Evolutionary conservation across 2,797 vertebrate species (phyloP).

Genomic region (Paratrypauchen microcephalus): DNA sequence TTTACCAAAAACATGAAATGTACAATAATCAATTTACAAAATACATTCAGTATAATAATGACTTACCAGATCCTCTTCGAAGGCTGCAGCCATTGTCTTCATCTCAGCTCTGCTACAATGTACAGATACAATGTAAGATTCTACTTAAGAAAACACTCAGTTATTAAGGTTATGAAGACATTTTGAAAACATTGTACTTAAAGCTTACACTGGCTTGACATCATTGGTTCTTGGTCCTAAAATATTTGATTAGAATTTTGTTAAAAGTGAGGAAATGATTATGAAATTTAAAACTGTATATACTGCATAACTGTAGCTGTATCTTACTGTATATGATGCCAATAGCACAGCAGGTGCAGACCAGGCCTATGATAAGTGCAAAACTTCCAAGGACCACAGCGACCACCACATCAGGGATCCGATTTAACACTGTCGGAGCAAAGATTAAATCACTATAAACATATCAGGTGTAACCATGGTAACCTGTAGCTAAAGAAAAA

Average conservation of each 20-base stretch:
- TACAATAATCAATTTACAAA: background rate
- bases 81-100: background rate
- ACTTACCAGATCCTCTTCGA: slow-evolving; percentile 51
- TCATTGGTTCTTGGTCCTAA: slow-evolving; percentile 47
- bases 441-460: background rate
- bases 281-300: background rate
- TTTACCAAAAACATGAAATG: slow-evolving; percentile 13
- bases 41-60: background rate
- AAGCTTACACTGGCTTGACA: slow-evolving; percentile 55
- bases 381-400: slow-evolving; percentile 67
- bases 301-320: too few relatives aligned
- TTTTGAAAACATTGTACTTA: background rate
- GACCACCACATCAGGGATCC: slow-evolving; percentile 37
- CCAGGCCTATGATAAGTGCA: slow-evolving; percentile 45
- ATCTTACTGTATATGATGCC: slow-evolving; percentile 68
- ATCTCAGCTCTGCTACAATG: slow-evolving; percentile 48
- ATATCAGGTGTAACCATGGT: background rate
- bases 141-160: background rate
- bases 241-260: slow-evolving; percentile 3
- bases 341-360: slow-evolving; percentile 57
- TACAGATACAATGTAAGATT: background rate
- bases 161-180: background rate
- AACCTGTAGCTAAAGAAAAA: background rate
- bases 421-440: slow-evolving; percentile 58
- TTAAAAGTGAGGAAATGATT: background rate